These are phyloP conservation scores for Choloepus hoffmanni DNA, from an alignment of 2,113 vertebrate genomes.

Conservation along the genomic window DNA sequence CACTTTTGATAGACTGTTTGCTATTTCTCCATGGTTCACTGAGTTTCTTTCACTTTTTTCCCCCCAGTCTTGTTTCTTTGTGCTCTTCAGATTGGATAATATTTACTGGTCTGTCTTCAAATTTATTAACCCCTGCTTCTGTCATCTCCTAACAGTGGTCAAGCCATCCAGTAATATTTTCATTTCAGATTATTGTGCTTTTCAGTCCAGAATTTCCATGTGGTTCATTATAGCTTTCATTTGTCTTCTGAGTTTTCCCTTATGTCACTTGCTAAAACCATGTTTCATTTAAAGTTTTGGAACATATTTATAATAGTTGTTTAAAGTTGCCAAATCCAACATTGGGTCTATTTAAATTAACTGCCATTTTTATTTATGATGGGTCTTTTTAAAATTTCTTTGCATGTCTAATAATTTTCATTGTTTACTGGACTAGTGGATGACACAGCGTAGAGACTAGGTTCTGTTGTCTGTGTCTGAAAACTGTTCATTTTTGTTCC, in stretches of 20 bases:
- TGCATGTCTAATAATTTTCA: background rate
- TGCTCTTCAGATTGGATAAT: background rate
- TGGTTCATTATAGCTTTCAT: background rate
- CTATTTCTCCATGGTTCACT: background rate
- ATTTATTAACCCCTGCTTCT: background rate
- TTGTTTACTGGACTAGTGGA: background rate
- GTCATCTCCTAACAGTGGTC: background rate
- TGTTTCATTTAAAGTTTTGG: background rate
- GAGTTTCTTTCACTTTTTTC: background rate
- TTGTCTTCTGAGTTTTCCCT: background rate
- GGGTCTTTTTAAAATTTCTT: background rate
- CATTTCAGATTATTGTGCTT: background rate
- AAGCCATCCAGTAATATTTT: background rate
- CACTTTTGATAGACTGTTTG: too few relatives aligned
- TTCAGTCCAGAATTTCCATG: background rate
- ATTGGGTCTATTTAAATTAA: background rate
- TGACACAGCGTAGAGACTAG: background rate
- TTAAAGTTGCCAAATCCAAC: background rate
- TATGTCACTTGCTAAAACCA: background rate
- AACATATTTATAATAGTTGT: background rate
- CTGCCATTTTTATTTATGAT: background rate
- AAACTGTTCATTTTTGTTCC: background rate
- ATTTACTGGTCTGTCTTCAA: too few relatives aligned
- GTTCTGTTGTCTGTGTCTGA: background rate
- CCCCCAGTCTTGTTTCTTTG: background rate